Percentiles rank a stretch among this genome's conserved stretches.
These are phyloP conservation scores for Oncopeltus fasciatus DNA, from an alignment of 1,140 invertebrate species.

Conservation along the genomic window DNA sequence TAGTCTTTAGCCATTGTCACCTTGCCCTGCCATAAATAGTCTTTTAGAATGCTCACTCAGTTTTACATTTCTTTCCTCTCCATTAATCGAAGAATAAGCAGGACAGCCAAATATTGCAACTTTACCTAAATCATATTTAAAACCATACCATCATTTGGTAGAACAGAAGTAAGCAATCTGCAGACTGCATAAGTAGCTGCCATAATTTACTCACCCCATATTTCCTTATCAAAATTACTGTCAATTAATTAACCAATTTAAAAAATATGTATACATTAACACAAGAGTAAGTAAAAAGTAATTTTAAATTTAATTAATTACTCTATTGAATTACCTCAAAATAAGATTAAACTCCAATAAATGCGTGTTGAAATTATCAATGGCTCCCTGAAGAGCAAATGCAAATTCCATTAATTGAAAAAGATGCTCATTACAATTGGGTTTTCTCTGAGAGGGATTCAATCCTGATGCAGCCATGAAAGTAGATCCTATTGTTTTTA, in stretches of 20 bases:
- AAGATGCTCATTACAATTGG: conserved; percentile 44
- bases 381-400: conserved; percentile 68
- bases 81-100: conserved; percentile 10
- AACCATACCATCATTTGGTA: conserved; percentile 15
- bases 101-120: conserved; percentile 21
- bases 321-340: too few species aligned
- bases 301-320: too few species aligned
- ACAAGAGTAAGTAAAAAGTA: too few species aligned
- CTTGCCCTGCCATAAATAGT: not conserved
- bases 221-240: not conserved
- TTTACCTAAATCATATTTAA: conserved; percentile 20
- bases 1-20: not conserved
- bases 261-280: too few species aligned
- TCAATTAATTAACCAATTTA: too few species aligned
- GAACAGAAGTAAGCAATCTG: not conserved
- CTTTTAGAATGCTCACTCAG: not conserved
- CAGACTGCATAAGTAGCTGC: not conserved
- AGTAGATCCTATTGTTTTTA: conserved; percentile 93
- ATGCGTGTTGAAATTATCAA: conserved; percentile 77
- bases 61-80: not conserved
- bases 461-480: conserved; percentile 95
- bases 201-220: not conserved
- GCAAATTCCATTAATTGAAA: conserved; percentile 80
- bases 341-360: conserved; percentile 78
- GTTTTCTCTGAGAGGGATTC: conserved; percentile 40